phyloP scores from a whole-genome alignment of 2,113 vertebrate genomes.

The Halcyon malimbica region DNA sequence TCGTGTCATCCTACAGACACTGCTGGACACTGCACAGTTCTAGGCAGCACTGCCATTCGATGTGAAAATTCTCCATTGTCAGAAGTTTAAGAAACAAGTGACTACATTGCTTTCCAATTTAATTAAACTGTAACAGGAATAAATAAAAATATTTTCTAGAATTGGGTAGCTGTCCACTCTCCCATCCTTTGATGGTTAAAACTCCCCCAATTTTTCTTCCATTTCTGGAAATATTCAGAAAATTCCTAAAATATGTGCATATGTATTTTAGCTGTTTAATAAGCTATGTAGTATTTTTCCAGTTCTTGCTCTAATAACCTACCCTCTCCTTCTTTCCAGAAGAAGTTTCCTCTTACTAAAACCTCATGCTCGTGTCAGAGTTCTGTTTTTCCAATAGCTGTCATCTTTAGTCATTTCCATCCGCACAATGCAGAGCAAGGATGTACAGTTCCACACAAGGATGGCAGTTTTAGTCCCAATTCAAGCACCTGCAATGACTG shows the following conservation, averaged over 20 bases:
- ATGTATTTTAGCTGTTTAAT: neutral
- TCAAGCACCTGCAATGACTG: neutral
- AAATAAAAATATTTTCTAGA: neutral
- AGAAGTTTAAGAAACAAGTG: neutral
- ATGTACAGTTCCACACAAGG: neutral
- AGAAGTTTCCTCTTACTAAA: conserved; percentile 6
- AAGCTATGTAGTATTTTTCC: neutral
- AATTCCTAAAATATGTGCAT: neutral
- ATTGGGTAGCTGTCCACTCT: neutral
- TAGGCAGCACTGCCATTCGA: neutral
- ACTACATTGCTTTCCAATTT: neutral
- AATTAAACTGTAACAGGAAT: neutral
- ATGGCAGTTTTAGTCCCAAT: neutral
- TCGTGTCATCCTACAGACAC: neutral
- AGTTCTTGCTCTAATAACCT: neutral
- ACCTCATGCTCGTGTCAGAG: neutral
- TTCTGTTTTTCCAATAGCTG: neutral
- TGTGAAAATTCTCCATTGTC: neutral
- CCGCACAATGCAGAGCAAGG: neutral
- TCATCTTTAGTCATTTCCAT: neutral
- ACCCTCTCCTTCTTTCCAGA: neutral
- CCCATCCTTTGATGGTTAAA: neutral
- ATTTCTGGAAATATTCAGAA: neutral
- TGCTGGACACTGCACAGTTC: neutral
- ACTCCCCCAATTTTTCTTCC: neutral